A percentile compares a stretch with the other conserved stretches of the same genome.
Conservation (phyloP, 1,140 invertebrate species). For the Episyrphus balteatus region DNA sequence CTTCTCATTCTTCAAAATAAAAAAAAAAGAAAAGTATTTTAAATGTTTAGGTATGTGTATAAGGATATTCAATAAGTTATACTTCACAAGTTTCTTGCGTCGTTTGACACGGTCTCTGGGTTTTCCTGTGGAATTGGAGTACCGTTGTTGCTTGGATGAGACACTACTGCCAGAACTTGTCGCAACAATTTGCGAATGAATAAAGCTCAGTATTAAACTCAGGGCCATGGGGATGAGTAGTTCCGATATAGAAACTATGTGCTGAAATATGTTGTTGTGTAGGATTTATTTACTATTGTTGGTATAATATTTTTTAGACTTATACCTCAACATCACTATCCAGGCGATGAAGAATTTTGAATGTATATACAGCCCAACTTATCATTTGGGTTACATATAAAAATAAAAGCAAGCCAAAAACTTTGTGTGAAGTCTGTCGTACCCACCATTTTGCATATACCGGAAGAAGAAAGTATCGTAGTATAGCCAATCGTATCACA, state of each 20-base stretch:
- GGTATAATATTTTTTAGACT: not conserved
- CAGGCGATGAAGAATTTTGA: slow-evolving; percentile 36
- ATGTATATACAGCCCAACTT: slow-evolving; percentile 53
- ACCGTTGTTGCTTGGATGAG: slow-evolving; percentile 33
- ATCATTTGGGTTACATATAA: slow-evolving; percentile 65
- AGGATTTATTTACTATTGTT: slow-evolving; percentile 1
- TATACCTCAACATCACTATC: not conserved
- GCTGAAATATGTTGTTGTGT: slow-evolving; percentile 6
- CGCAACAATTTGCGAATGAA: slow-evolving; percentile 85
- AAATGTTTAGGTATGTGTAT: too few relatives aligned
- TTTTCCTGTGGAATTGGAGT: slow-evolving; percentile 27
- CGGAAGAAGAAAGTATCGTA: slow-evolving; percentile 71
- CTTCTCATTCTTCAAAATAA: too few relatives aligned
- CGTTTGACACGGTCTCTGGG: slow-evolving; percentile 25
- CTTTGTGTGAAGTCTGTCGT: slow-evolving; percentile 64
- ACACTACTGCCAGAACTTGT: slow-evolving; percentile 41
- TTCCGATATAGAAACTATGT: slow-evolving; percentile 25
- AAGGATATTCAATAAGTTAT: too few relatives aligned
- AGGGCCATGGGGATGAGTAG: slow-evolving; percentile 66
- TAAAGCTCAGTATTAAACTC: slow-evolving; percentile 69
- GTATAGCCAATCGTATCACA: slow-evolving; percentile 65
- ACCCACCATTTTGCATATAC: slow-evolving; percentile 79
- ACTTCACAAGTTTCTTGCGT: slow-evolving; percentile 31
- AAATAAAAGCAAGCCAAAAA: slow-evolving; percentile 61
- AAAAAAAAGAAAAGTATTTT: too few relatives aligned